A percentile compares a stretch with the other conserved stretches of the same genome.
These are phyloP conservation scores for Peucedramus taeniatus DNA, from an alignment of 2,113 vertebrate species.

Conservation along the genomic window DNA sequence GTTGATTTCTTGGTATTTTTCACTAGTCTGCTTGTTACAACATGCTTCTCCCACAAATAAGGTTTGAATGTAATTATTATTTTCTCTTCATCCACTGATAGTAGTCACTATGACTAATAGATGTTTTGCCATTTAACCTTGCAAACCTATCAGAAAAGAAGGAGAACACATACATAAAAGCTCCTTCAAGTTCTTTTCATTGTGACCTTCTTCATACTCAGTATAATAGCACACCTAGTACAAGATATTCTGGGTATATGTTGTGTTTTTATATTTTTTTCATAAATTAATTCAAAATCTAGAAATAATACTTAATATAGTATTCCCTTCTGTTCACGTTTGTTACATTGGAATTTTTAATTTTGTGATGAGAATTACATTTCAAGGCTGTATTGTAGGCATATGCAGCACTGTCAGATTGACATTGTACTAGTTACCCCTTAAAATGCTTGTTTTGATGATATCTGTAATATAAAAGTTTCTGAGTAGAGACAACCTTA, in stretches of 20 bases:
- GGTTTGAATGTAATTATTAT: not conserved
- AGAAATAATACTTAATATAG: not conserved
- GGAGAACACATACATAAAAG: not conserved
- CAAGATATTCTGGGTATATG: not conserved
- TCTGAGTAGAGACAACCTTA: not conserved
- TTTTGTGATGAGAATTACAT: not conserved
- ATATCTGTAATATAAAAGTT: not conserved
- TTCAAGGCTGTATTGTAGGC: not conserved
- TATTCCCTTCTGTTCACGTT: not conserved
- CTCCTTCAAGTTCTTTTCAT: not conserved
- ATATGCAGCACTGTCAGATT: not conserved
- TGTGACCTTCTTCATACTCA: not conserved
- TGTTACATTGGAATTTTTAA: not conserved
- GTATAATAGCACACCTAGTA: not conserved
- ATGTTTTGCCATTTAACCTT: not conserved
- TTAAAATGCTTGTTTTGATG: not conserved
- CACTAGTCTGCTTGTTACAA: not conserved
- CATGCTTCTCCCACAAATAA: not conserved
- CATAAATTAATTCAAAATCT: not conserved
- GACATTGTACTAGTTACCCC: not conserved
- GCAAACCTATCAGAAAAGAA: not conserved
- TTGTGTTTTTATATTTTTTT: not conserved
- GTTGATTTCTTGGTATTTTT: not conserved
- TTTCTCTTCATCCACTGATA: not conserved
- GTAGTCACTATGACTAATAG: not conserved